phyloP scores from a whole-genome alignment of 2,888 invertebrate species.

The Parelbella ahira region DNA sequence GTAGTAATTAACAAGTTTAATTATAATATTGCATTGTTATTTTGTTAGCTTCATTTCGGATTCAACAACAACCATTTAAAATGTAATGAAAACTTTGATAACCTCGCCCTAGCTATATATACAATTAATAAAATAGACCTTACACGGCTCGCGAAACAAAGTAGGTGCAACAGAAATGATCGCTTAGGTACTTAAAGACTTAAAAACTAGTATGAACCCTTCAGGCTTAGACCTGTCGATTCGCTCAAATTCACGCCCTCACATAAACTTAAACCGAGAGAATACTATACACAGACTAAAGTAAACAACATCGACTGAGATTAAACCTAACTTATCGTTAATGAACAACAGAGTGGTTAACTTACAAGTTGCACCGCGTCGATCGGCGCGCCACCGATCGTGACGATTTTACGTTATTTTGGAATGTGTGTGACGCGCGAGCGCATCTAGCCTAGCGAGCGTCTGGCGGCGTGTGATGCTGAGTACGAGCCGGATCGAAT shows the following conservation, averaged over 20 bases:
- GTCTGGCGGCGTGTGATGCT: too few species aligned
- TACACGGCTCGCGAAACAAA: constrained; percentile 71
- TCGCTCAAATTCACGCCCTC: constrained; percentile 75
- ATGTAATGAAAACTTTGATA: constrained; percentile 59
- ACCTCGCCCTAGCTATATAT: constrained; percentile 75
- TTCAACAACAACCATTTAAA: constrained; percentile 66
- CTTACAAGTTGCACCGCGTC: constrained; percentile 66
- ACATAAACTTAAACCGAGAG: constrained; percentile 66
- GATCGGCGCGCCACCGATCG: constrained; percentile 57
- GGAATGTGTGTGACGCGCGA: constrained; percentile 74
- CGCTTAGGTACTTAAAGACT: constrained; percentile 65
- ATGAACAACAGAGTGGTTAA: constrained; percentile 80
- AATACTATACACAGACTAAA: constrained; percentile 77
- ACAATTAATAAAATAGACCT: constrained; percentile 70
- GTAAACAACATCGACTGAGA: constrained; percentile 75
- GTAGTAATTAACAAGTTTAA: constrained; percentile 49
- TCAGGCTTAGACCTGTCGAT: constrained; percentile 67
- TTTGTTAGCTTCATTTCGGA: constrained; percentile 43
- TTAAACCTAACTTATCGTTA: constrained; percentile 78
- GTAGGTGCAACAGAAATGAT: constrained; percentile 70
- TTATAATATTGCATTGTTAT: constrained; percentile 59
- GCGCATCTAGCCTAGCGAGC: constrained; percentile 38
- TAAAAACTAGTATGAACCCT: constrained; percentile 67
- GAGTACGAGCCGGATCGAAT: constrained; percentile 61
- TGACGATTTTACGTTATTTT: constrained; percentile 65